Conservation (phyloP, 2,888 invertebrate species). For the Glyphotaelius pellucidus region DNA sequence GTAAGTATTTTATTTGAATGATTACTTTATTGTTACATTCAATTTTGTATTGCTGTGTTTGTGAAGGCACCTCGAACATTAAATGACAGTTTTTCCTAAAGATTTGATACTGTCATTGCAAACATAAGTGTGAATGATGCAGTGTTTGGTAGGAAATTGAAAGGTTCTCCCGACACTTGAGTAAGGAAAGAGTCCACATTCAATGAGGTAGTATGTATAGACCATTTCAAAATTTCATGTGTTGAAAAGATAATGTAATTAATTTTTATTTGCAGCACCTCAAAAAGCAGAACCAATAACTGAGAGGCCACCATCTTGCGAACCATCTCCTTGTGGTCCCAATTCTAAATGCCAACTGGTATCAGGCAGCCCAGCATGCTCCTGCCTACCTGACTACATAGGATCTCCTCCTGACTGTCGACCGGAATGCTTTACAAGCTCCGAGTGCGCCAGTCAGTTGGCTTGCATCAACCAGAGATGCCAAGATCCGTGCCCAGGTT, state of each 20-base stretch:
- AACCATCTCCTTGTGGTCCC: constrained; percentile 90
- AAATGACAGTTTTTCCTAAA: neutral
- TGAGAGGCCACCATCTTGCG: constrained; percentile 85
- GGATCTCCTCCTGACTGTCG: constrained; percentile 89
- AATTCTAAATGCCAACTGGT: constrained; percentile 88
- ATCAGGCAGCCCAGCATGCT: constrained; percentile 86
- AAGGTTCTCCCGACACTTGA: neutral
- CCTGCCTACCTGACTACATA: constrained; percentile 86
- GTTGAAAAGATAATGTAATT: neutral
- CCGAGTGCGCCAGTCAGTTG: constrained; percentile 86
- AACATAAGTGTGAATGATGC: too few relatives aligned
- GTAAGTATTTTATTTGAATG: constrained; percentile 75
- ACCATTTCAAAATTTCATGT: neutral
- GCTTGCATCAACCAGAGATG: constrained; percentile 89
- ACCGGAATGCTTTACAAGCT: constrained; percentile 88
- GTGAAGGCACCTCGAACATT: neutral
- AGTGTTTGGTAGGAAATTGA: neutral
- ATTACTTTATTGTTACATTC: neutral
- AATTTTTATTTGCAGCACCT: constrained; percentile 42
- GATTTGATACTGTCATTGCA: neutral
- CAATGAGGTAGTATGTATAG: neutral
- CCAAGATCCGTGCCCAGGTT: constrained; percentile 89
- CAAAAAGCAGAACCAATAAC: constrained; percentile 70
- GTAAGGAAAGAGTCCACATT: neutral
- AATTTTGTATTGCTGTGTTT: neutral